These are phyloP conservation scores for Euphysa ruthae DNA, from an alignment of 30 jellyfish, hydroid and myxozoan genomes.

Conservation along the genomic window DNA sequence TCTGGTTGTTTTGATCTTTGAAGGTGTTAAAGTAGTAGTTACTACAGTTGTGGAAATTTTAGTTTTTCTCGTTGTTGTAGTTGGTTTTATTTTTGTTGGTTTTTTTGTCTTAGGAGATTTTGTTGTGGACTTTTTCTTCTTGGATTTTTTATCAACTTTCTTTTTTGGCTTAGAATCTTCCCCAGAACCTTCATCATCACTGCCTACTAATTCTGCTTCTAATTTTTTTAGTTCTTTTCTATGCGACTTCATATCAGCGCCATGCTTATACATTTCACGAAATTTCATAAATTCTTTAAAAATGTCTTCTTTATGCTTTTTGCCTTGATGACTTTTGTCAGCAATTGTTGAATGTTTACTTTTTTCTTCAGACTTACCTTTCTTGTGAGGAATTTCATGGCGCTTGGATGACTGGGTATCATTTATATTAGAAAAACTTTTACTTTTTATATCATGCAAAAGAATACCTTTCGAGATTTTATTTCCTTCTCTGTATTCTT, in stretches of 20 bases:
- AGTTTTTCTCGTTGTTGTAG: conserved; percentile 8
- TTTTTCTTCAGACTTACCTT: neutral
- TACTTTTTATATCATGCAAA: neutral
- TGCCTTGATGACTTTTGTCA: too few relatives aligned
- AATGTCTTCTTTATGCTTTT: conserved; percentile 14
- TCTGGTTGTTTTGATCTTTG: neutral
- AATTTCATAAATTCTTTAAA: conserved; percentile 24
- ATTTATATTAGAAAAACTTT: too few relatives aligned
- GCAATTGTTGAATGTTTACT: neutral
- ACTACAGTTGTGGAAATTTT: conserved; percentile 3
- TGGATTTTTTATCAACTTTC: neutral
- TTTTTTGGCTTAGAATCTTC: neutral
- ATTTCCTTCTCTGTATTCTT: too few relatives aligned
- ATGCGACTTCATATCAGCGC: neutral
- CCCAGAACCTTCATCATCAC: conserved; percentile 31
- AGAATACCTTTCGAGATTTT: too few relatives aligned
- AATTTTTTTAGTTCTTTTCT: neutral
- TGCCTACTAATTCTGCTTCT: conserved; percentile 1
- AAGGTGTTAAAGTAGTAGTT: conserved; percentile 13
- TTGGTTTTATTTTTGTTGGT: conserved; percentile 8
- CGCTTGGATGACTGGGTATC: neutral
- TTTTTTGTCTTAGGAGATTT: neutral
- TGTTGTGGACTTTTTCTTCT: conserved; percentile 15
- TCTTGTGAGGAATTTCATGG: neutral
- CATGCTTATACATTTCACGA: conserved; percentile 5